Percentiles rank a stretch among this genome's conserved stretches.
Conservation (phyloP, 2,113 vertebrate genomes). For the Crotalus helleri region DNA sequence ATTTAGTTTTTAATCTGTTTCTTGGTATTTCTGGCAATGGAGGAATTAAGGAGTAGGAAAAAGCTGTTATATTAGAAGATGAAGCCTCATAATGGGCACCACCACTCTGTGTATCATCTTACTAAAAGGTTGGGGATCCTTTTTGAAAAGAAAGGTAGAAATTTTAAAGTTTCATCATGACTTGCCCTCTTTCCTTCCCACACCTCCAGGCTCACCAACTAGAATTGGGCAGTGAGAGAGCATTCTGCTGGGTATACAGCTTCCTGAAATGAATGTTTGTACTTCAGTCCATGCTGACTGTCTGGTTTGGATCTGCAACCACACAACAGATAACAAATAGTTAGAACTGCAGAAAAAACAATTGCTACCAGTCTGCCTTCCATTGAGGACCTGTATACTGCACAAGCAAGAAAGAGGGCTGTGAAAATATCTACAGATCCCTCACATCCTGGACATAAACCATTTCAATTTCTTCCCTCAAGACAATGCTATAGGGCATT, state of each 20-base stretch:
- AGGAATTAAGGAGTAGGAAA: neutral
- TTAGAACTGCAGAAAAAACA: too few relatives aligned
- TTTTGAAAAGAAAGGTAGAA: neutral
- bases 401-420: too few relatives aligned
- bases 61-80: neutral
- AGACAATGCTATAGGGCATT: too few relatives aligned
- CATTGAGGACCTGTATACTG: too few relatives aligned
- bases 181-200: too few relatives aligned
- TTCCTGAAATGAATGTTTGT: neutral
- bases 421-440: too few relatives aligned
- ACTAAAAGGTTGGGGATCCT: neutral
- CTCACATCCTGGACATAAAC: too few relatives aligned
- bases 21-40: slow-evolving; percentile 1
- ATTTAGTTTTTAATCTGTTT: slow-evolving; percentile 12
- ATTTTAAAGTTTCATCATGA: neutral
- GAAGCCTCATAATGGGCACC: neutral
- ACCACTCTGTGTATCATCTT: neutral
- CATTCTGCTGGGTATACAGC: neutral
- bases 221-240: neutral
- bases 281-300: neutral
- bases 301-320: too few relatives aligned
- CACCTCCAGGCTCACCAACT: neutral
- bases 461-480: too few relatives aligned
- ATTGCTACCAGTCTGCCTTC: too few relatives aligned
- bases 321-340: too few relatives aligned